These are phyloP conservation scores for Ostrea denselamellosa DNA, from an alignment of 1,140 invertebrate species.

Conservation along the genomic window DNA sequence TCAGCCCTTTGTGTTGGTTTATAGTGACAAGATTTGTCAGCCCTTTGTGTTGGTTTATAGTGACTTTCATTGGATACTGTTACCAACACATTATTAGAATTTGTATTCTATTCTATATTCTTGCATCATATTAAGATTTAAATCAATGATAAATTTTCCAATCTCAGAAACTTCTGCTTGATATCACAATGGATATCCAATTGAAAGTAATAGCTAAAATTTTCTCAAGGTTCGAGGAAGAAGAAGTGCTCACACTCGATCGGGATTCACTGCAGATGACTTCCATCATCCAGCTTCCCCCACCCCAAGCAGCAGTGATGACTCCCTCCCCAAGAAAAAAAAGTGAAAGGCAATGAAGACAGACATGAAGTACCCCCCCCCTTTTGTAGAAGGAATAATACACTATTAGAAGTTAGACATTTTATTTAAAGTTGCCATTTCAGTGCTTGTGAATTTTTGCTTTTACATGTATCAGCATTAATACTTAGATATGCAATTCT, in stretches of 20 bases:
- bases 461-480: not conserved
- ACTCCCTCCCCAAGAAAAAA: constrained; percentile 40
- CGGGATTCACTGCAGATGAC: constrained; percentile 6
- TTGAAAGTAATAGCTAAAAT: not conserved
- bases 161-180: not conserved
- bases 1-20: no score
- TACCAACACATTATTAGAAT: no score
- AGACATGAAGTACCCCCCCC: not conserved
- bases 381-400: not conserved
- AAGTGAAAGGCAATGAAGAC: not conserved
- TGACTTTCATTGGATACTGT: no score
- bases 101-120: no score
- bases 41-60: no score
- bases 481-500: not conserved
- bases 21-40: no score
- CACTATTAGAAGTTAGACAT: not conserved
- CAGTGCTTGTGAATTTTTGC: no score
- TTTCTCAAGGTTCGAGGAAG: constrained; percentile 17
- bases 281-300: constrained; percentile 29
- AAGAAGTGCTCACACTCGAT: constrained; percentile 19
- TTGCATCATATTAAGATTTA: no score
- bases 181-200: not conserved
- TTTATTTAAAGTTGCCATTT: not conserved
- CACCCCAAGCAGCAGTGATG: constrained; percentile 38
- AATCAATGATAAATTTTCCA: not conserved